Base-by-base conservation (phyloP, 2,888 invertebrate species). In the Dynastes tityus region DNA sequence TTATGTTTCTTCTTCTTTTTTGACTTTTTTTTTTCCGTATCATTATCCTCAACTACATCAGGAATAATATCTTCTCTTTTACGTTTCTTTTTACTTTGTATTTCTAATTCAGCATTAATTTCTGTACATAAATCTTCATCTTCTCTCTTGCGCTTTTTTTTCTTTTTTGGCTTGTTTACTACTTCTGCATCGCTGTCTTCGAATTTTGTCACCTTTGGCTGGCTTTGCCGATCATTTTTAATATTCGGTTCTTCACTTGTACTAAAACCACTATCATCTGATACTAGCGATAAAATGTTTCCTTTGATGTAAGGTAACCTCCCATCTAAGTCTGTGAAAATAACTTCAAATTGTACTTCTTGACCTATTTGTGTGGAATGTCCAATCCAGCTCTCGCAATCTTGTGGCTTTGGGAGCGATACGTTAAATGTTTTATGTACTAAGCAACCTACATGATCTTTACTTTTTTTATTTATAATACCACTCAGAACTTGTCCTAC, bases 401-500 rank as follows among this genome's bases (percentile, higher is more conserved):
- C 83, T 49, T 90, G 89, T 6, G 91, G 91, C 83, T 91, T 90
- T 58, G 92, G 92, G 65, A 95, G 90, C 3, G 94, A 93, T 11
- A 94, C 93, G 88, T 94, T 94, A 84, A 95, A 95, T 32, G 91
- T 90, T 84, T 92, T 91, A 85, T 95, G 94, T 0, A 94, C 92
- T 74, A 95, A 89, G 81, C 94, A 91, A 2, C 93, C 93, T 78
- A 95, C 88, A 88, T 94, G 93, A 82, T 93, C 92, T 51, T 89
- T 87, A 81, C 92, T 92, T 81, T 92, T 92, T 86, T 94, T 94
- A 85, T 93, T 94, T 0, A 95, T 93, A 81, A 92, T 86, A 9
- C 94, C 95, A 85, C 90, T 91, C 67, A 95, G 85, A 49, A 87
- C 89, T 79, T 91, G 91, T 2, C 92, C 94, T 70, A 93, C 87